Evolutionary conservation across 2,888 invertebrate genomes (phyloP), one percentile per base, ranked within the genome.

Genomic region (Drosophila birchii): DNA sequence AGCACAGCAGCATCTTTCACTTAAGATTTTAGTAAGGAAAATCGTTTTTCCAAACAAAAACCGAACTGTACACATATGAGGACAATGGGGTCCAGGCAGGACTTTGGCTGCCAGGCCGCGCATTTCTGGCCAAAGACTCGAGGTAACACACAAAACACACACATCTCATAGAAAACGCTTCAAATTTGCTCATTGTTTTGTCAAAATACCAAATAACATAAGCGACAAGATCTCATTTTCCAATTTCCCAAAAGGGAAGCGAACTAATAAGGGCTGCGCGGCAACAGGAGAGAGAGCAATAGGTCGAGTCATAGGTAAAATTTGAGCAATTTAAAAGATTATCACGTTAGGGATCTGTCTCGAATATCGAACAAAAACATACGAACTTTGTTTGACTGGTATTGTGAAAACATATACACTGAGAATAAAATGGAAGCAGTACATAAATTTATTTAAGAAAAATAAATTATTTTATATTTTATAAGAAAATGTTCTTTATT

Each of bases 301-400:
- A 68, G 54, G 75, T 61, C 71, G 64, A 58, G 74, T 72, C 70
- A 64, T 45, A 67, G 60, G 55, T 41, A 73, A 66, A 77, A 80
- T 79, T 80, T 72, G 70, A 80, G 81, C 80, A 85, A 90, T 86
- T 90, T 89, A 86, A 83, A 79, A 90, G 88, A 90, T 91, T 91
- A 90, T 89, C 87, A 86, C 81, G 84, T 89, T 90, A 85, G 80
- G 79, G 74, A 57, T 66, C 73, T 75, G 67, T 70, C 59, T 74
- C 68, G 74, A 86, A 64, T 61, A 70, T 68, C 54, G 66, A 76
- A 73, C 68, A 72, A 73, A 78, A 75, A 67, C 43, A 68, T 16
- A 5, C 61, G 63, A 66, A 70, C 71, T 71, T 70, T 86, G 71
- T 79, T 75, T 56, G 49, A 62, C 51, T 36, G 68, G 53, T 70